Evolutionary conservation across 2,797 vertebrate genomes (phyloP).

Genomic region (Geotrypetes seraphini): DNA sequence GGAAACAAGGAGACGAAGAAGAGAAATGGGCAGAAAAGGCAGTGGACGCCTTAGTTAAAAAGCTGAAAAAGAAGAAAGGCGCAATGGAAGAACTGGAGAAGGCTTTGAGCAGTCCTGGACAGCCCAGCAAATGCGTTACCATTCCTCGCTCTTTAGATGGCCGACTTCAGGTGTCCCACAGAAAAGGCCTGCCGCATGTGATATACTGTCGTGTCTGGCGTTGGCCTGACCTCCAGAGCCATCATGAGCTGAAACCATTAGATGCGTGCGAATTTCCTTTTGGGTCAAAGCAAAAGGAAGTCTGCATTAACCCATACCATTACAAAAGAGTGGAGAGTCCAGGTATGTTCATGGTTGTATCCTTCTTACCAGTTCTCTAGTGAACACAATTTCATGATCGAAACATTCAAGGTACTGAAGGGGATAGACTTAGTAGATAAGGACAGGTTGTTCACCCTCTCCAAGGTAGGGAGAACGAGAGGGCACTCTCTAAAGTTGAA

Average conservation of each 20-base stretch:
- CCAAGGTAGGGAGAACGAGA: no score
- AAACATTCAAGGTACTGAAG: no score
- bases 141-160: constrained; percentile 92
- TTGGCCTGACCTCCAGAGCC: constrained; percentile 94
- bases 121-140: constrained; percentile 93
- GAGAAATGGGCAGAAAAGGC: constrained; percentile 98
- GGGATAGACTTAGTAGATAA: no score
- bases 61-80: constrained; percentile 95
- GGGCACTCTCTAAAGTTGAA: no score
- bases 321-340: constrained; percentile 97
- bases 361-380: no score
- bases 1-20: constrained; percentile 97
- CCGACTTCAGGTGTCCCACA: constrained; percentile 88
- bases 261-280: constrained; percentile 96
- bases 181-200: constrained; percentile 90
- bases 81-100: constrained; percentile 98
- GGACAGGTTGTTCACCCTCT: no score
- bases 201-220: constrained; percentile 97
- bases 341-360: constrained; percentile 63
- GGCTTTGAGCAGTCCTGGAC: constrained; percentile 89
- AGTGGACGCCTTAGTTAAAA: constrained; percentile 95
- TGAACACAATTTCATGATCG: no score
- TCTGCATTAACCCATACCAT: constrained; percentile 98
- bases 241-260: constrained; percentile 93
- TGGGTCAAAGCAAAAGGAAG: constrained; percentile 97